Evolutionary conservation across 1,140 invertebrate genomes (phyloP).

Genomic region (Pseudomyrmex cubaensis): DNA sequence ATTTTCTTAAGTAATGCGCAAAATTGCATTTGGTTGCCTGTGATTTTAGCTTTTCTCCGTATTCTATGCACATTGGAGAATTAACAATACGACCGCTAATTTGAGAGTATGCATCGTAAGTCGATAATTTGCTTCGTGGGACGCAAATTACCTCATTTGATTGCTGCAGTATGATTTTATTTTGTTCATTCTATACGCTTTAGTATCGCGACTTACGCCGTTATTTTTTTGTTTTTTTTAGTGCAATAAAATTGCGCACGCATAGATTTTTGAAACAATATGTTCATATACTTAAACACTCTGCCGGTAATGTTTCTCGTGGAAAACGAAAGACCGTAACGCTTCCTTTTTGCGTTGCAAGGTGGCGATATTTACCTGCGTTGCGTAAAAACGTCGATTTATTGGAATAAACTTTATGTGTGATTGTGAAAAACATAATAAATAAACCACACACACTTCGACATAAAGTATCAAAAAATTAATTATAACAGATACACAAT

Average conservation of each 20-base stretch:
- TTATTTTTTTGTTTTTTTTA: neutral
- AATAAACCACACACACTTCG: neutral
- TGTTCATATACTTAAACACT: neutral
- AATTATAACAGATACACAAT: no score
- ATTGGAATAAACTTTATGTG: neutral
- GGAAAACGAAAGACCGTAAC: slow-evolving; percentile 10
- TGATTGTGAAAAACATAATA: neutral
- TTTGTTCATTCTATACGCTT: neutral
- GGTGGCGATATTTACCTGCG: slow-evolving; percentile 35
- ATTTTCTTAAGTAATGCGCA: slow-evolving; percentile 3
- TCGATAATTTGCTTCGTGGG: slow-evolving; percentile 39
- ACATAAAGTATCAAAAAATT: neutral
- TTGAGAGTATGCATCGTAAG: neutral
- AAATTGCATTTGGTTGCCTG: neutral
- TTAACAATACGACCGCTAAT: slow-evolving; percentile 16
- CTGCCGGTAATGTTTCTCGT: slow-evolving; percentile 43
- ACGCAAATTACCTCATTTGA: slow-evolving; percentile 11
- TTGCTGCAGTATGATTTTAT: neutral
- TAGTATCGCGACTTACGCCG: no score
- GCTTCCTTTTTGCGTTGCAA: slow-evolving; percentile 35
- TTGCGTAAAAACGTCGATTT: slow-evolving; percentile 1
- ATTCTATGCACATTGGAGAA: neutral
- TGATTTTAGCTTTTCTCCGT: neutral
- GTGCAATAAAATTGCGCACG: neutral
- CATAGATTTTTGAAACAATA: slow-evolving; percentile 1